A percentile compares a stretch with the other conserved stretches of the same genome.
phyloP scores from a whole-genome alignment of 2,888 invertebrate species.

The Hedya salicella region DNA sequence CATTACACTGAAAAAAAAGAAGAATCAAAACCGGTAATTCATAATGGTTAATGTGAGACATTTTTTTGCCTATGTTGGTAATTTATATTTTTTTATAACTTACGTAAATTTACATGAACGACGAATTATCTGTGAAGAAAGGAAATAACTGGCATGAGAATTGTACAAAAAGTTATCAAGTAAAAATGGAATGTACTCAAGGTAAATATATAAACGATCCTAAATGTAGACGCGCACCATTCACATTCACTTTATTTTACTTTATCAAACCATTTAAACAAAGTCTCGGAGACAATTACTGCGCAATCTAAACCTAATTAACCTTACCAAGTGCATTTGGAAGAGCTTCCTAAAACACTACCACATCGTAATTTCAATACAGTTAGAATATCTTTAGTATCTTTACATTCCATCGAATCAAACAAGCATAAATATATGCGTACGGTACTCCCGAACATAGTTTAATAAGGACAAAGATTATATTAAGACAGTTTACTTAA shows the following conservation, averaged over 20 bases:
- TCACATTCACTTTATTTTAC: conserved; percentile 25
- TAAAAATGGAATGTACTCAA: conserved; percentile 38
- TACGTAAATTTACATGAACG: conserved; percentile 21
- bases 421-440: conserved; percentile 61
- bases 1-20: background rate
- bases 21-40: background rate
- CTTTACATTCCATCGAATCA: conserved; percentile 60
- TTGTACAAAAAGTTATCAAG: background rate
- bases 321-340: conserved; percentile 65
- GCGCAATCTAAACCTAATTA: conserved; percentile 50
- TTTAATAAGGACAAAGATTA: conserved; percentile 45
- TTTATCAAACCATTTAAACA: conserved; percentile 45
- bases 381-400: conserved; percentile 59
- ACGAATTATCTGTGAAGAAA: conserved; percentile 5
- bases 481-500: conserved; percentile 40
- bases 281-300: conserved; percentile 56
- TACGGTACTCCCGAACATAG: conserved; percentile 66
- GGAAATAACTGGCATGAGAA: background rate
- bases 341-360: conserved; percentile 75
- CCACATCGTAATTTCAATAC: conserved; percentile 62
- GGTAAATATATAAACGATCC: conserved; percentile 29
- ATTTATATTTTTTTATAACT: no score
- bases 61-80: no score
- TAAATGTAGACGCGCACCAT: conserved; percentile 37
- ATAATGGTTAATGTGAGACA: no score